Evolutionary conservation across 2,888 invertebrate species (phyloP), one percentile per base, ranked within the genome.

Genomic region (Thelaira solivaga): DNA sequence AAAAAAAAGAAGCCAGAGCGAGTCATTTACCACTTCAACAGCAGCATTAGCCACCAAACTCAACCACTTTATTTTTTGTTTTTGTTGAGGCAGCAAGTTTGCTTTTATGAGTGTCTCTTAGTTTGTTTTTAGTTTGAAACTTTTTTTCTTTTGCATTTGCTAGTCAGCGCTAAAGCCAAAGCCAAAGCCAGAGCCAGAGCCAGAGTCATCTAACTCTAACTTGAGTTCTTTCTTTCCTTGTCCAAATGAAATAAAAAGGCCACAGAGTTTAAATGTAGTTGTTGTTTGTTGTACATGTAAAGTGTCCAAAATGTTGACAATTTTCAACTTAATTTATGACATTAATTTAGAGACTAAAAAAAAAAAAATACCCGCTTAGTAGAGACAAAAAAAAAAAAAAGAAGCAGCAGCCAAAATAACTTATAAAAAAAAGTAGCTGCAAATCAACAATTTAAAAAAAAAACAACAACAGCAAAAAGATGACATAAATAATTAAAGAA

Each of bases 301-400:
- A 71, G 69, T 81, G 84, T 82, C 81, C 80, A 59, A 80, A 81
- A 78, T 78, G 78, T 74, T 78, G 78, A 82, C 80, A 82, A 82
- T 81, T 82, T 76, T 72, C 61, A 84, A 85, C 84, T 86, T 84
- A 86, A 85, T 86, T 85, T 85, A 86, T 86, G 85, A 85, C 84
- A 83, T 84, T 85, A 80, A 85, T 86, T 85, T 85, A 85, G 83
- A 84, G 72, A 36, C 62, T 39, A 41, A 34, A 16, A 18, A 64
- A 34, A 20, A 41, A 41, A 18, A 2, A 51, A 22, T 10, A 49
- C 8, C 39, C 43, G 43, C n/a, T n/a, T n/a, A n/a, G n/a, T n/a
- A n/a, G n/a, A n/a, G n/a, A n/a, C n/a, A n/a, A 24, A 3, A 39
- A 20, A 4, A 1, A 5, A 31, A 20, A 18, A 36, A 59, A 67